Conservation (phyloP, 2,888 invertebrate species). For the Leptinotarsa tumamoca region DNA sequence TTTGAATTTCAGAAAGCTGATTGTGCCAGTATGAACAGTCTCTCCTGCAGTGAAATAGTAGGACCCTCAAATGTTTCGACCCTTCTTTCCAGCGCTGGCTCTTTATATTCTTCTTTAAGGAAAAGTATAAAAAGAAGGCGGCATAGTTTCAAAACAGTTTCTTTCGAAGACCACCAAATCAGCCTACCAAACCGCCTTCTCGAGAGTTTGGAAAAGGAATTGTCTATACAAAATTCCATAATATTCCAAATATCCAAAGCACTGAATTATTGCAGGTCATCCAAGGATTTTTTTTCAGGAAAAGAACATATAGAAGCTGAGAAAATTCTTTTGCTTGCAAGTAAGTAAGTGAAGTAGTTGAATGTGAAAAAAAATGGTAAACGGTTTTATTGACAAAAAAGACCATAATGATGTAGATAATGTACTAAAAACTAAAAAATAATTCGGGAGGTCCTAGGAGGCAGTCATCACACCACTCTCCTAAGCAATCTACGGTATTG, state of each 20-base stretch:
- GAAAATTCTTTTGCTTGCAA: constrained; percentile 50
- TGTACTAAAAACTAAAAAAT: no score
- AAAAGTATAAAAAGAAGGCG: constrained; percentile 39
- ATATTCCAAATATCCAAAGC: constrained; percentile 53
- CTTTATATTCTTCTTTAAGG: constrained; percentile 40
- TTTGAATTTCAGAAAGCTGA: no score
- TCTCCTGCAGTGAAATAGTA: constrained; percentile 29
- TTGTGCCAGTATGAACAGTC: no score
- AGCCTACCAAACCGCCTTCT: constrained; percentile 5
- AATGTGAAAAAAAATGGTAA: neutral
- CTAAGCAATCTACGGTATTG: no score
- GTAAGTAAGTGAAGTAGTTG: constrained; percentile 40
- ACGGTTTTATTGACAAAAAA: no score
- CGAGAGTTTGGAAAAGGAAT: constrained; percentile 46
- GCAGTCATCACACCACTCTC: no score
- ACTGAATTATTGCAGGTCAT: constrained; percentile 46
- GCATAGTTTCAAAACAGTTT: constrained; percentile 3
- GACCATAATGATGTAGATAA: no score
- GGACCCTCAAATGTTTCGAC: constrained; percentile 40
- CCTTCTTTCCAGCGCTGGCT: constrained; percentile 44
- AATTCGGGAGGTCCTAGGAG: no score
- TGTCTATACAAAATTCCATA: constrained; percentile 49
- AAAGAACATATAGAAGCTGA: constrained; percentile 51
- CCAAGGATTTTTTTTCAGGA: constrained; percentile 44
- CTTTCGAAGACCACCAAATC: neutral